phyloP scores from a whole-genome alignment of 2,113 vertebrate species.

The Platycercus adscitus region DNA sequence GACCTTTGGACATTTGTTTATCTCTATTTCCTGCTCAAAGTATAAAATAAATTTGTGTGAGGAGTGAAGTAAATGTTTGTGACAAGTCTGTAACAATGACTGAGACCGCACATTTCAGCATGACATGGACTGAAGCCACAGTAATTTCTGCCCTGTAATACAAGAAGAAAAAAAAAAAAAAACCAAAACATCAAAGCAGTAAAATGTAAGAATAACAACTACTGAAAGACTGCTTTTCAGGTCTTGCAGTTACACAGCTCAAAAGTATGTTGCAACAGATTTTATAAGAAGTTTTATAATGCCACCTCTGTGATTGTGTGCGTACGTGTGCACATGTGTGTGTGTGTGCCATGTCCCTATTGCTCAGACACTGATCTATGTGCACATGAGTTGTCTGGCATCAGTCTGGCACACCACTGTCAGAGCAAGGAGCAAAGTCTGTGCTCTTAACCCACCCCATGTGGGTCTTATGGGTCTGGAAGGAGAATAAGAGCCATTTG shows the following conservation, averaged over 20 bases:
- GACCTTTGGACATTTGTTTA: background rate
- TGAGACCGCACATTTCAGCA: background rate
- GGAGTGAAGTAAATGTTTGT: background rate
- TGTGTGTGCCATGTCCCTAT: too few species aligned
- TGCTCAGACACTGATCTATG: accelerated
- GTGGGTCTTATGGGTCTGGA: background rate
- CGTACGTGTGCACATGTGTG: accelerated
- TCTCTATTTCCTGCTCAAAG: background rate
- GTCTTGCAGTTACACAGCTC: background rate
- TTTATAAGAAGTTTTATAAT: too few species aligned
- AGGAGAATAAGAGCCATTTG: background rate
- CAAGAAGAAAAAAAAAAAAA: too few species aligned
- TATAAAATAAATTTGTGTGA: background rate
- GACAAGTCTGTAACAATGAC: background rate
- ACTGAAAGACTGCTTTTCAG: background rate
- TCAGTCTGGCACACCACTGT: background rate
- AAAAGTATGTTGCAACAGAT: background rate
- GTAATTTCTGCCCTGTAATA: background rate
- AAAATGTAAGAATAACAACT: background rate
- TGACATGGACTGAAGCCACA: background rate
- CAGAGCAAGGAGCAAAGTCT: background rate
- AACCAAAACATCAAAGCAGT: background rate
- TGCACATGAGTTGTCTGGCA: background rate
- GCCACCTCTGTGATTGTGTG: accelerated
- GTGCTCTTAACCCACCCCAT: background rate